Conservation (phyloP, 2,113 vertebrate species). For the Columba livia region DNA sequence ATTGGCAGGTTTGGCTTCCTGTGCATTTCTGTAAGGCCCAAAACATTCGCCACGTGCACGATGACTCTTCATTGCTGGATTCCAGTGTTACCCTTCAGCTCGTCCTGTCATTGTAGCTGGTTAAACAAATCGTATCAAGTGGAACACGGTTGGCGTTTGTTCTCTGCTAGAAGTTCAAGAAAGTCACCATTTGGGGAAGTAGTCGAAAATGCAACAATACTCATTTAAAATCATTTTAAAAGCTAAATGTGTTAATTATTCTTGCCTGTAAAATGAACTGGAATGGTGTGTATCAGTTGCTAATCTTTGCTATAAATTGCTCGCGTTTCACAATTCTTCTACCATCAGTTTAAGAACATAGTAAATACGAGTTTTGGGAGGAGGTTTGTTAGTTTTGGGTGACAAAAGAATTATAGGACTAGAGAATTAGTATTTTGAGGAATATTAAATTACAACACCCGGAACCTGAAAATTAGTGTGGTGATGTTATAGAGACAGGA, state of each 20-base stretch:
- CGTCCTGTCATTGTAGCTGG: not conserved
- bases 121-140: not conserved
- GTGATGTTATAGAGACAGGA: not conserved
- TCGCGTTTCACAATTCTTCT: not conserved
- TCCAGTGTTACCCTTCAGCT: not conserved
- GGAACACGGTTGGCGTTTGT: not conserved
- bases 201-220: not conserved
- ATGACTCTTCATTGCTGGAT: not conserved
- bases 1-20: not conserved
- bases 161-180: not conserved
- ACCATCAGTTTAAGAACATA: not conserved
- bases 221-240: not conserved
- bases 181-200: not conserved
- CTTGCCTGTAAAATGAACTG: not conserved
- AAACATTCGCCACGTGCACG: not conserved
- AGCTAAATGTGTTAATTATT: not conserved
- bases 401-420: not conserved
- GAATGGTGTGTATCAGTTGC: not conserved
- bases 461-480: not conserved
- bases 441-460: not conserved
- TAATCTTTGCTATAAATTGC: not conserved
- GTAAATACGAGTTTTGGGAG: slow-evolving; percentile 33
- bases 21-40: not conserved
- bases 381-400: not conserved
- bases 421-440: slow-evolving; percentile 1